These are phyloP conservation scores for Bellardia bayeri DNA, from an alignment of 2,888 invertebrate genomes.

Conservation along the genomic window DNA sequence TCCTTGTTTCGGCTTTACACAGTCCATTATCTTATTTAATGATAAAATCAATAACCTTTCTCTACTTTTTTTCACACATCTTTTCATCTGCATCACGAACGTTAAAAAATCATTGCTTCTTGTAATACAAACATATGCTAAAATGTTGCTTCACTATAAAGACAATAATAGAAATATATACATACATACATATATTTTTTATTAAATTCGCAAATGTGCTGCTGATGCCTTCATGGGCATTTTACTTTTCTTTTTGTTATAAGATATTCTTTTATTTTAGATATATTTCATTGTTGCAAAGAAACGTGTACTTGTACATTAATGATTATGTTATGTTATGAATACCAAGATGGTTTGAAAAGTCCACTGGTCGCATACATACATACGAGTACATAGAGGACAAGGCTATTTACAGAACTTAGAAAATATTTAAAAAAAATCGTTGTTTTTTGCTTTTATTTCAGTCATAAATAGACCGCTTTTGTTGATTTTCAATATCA, in stretches of 20 bases:
- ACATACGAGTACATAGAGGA: too few species aligned
- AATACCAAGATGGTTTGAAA: too few species aligned
- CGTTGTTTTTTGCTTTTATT: too few species aligned
- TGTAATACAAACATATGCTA: not conserved
- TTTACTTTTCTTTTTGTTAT: not conserved
- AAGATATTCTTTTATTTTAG: not conserved
- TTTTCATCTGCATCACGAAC: not conserved
- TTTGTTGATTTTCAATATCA: too few species aligned
- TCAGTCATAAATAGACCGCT: too few species aligned
- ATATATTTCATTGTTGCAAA: not conserved
- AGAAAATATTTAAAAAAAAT: too few species aligned
- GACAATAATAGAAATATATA: not conserved
- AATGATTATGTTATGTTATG: too few species aligned
- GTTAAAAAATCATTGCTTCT: not conserved
- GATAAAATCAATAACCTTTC: not conserved
- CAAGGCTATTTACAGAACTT: too few species aligned
- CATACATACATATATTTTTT: not conserved
- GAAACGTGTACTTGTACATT: too few species aligned
- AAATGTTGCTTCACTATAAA: not conserved
- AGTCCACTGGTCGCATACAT: too few species aligned
- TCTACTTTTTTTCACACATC: not conserved
- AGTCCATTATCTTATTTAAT: not conserved
- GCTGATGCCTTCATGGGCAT: not conserved
- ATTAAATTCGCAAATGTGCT: not conserved
- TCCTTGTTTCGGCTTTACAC: not conserved